Evolutionary conservation across 2,888 invertebrate species (phyloP), one percentile per base, ranked within the genome.

Genomic region (Ecliptopera silaceata): DNA sequence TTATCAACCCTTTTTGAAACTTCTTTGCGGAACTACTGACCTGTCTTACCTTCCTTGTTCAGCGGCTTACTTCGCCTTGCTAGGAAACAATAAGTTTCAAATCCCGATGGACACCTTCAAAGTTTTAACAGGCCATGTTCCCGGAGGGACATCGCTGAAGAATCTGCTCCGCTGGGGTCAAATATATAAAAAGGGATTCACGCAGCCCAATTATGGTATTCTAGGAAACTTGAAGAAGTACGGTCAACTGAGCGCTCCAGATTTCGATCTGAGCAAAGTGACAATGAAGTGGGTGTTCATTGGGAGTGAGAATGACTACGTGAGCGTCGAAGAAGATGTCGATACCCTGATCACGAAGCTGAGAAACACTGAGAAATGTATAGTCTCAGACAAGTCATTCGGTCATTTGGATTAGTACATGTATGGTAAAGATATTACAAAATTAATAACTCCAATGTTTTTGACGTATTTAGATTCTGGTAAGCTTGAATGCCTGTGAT

Each of bases 341-440:
- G 47, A 66, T 8, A 56, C 18, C 0, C 53, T 71, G n/a, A 48
- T 52, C 3, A 43, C 62, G 0, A 54, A 69, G n/a, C 34, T 78
- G 39, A 12, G 43, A 4, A 59, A 74, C 15, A 47, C 61, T 0
- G 51, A 55, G 0, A 52, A 65, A n/a, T 78, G 79, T 36, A 56
- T 71, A 2, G 51, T 78, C 10, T 67, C 74, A 0, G 70, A 75
- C 46, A 56, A 61, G 13, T 65, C 61, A 0, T 75, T 76, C 41
- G 74, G 65, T 8, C 79, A 78, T 61, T 59, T 78, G 31, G 78
- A 77, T 50, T 78, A n/a, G n/a, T n/a, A 71, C 45, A 15, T 78
- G 11, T 76, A 68, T 39, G 75, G 77, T 18, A 72, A 70, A 50
- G 69, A 69, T 52, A 61, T 78, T 29, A 60, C 61, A 0, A 75